Evolutionary conservation across 1,140 invertebrate species (phyloP).

Genomic region (Rhopalosiphum padi): DNA sequence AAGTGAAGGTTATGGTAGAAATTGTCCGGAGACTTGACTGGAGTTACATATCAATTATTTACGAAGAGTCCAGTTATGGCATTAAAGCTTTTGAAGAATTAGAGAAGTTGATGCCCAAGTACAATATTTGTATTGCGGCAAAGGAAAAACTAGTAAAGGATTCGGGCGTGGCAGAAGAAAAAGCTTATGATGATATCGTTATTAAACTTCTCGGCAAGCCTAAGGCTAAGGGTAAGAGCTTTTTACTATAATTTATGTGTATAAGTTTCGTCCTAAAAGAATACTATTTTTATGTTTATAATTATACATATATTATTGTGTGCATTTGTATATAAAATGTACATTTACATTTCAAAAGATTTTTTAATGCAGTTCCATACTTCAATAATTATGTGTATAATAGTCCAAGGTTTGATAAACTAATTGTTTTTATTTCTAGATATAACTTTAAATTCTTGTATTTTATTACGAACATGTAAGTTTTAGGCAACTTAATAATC

Average conservation of each 20-base stretch:
- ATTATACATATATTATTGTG: background rate
- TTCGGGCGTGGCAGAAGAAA: conserved; percentile 88
- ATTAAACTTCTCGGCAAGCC: conserved; percentile 81
- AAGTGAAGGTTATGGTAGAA: conserved; percentile 94
- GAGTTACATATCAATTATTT: conserved; percentile 95
- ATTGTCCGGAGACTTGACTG: conserved; percentile 86
- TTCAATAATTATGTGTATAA: background rate
- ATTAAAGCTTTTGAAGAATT: conserved; percentile 95
- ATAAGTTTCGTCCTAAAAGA: background rate
- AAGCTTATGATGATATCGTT: conserved; percentile 87
- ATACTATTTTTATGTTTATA: background rate
- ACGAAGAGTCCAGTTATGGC: conserved; percentile 96
- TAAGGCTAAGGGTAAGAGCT: conserved; percentile 79
- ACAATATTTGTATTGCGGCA: conserved; percentile 90
- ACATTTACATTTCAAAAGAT: background rate
- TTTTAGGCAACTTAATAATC: background rate
- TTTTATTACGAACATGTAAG: background rate
- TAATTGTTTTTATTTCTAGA: background rate
- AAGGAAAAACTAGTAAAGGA: conserved; percentile 95
- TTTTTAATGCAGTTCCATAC: background rate
- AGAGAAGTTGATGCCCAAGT: conserved; percentile 79
- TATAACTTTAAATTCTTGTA: background rate
- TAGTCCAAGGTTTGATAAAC: background rate
- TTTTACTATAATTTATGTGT: background rate
- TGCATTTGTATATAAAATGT: background rate